Conservation (phyloP, 2,113 vertebrate genomes). For the Chrysemys picta region DNA sequence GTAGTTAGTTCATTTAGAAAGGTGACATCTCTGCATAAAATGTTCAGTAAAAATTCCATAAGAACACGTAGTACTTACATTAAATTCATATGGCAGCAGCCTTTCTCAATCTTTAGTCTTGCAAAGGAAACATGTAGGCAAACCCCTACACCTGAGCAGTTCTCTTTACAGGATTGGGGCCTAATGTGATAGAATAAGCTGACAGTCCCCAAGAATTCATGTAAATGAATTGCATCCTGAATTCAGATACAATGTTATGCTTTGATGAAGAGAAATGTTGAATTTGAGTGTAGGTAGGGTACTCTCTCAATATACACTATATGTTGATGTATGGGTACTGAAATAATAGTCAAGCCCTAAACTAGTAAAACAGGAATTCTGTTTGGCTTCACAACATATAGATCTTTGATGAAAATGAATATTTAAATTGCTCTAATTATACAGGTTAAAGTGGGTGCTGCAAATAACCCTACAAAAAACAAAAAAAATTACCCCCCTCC, state of each 20-base stretch:
- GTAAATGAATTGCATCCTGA: neutral
- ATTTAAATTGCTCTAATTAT: neutral
- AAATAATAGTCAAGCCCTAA: neutral
- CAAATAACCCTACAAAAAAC: neutral
- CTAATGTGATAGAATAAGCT: neutral
- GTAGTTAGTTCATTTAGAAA: neutral
- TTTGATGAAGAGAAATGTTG: neutral
- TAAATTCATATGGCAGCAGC: neutral
- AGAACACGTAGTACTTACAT: neutral
- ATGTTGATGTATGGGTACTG: too few species aligned
- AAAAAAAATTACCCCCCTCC: too few species aligned
- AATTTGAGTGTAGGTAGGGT: neutral
- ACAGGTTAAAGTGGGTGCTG: neutral
- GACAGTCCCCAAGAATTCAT: neutral
- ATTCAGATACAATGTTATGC: neutral
- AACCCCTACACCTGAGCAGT: neutral
- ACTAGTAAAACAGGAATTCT: neutral
- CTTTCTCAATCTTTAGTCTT: neutral
- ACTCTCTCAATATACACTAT: neutral
- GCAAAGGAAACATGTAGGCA: neutral
- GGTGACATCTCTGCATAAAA: neutral
- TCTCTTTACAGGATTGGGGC: neutral
- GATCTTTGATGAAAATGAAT: neutral
- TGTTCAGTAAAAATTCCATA: neutral
- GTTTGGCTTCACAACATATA: neutral